A percentile compares a stretch with the other conserved stretches of the same genome.
Conservation (phyloP, 2,113 vertebrate species). For the Gymnobelideus leadbeateri region DNA sequence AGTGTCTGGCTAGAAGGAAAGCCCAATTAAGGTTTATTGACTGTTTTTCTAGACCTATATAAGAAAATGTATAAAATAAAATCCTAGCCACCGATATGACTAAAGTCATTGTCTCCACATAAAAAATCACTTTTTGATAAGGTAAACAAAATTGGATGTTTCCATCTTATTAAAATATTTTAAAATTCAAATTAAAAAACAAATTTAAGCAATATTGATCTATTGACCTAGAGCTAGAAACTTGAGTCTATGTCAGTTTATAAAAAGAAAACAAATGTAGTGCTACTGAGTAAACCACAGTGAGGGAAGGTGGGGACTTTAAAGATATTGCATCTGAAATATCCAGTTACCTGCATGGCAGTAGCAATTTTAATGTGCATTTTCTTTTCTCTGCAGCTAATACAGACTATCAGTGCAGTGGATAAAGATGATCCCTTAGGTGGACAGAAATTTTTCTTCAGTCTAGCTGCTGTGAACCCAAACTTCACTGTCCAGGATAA, state of each 20-base stretch:
- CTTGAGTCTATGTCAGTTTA: not conserved
- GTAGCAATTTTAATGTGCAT: not conserved
- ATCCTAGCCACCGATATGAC: not conserved
- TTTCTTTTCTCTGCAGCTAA: slow-evolving; percentile 88
- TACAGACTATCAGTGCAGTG: slow-evolving; percentile 98
- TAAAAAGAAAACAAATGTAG: not conserved
- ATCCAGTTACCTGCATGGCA: not conserved
- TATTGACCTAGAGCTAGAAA: not conserved
- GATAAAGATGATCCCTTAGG: slow-evolving; percentile 97
- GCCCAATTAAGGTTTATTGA: not conserved
- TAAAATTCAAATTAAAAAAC: not conserved
- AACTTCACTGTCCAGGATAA: slow-evolving; percentile 98
- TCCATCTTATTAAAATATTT: not conserved
- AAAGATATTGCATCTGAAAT: not conserved
- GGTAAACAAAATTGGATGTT: not conserved
- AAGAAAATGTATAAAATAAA: slow-evolving; percentile 43
- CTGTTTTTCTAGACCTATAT: not conserved
- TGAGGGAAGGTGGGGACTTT: not conserved
- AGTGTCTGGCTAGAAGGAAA: not conserved
- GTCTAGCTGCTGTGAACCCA: slow-evolving; percentile 93
- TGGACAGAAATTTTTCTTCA: slow-evolving; percentile 99
- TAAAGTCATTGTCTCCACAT: not conserved
- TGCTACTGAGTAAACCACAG: not conserved
- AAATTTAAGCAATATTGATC: not conserved
- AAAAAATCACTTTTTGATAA: not conserved